Percentiles rank a stretch among this genome's conserved stretches.
phyloP scores from a whole-genome alignment of 2,113 vertebrate genomes.

The Ancistrus triradiatus region DNA sequence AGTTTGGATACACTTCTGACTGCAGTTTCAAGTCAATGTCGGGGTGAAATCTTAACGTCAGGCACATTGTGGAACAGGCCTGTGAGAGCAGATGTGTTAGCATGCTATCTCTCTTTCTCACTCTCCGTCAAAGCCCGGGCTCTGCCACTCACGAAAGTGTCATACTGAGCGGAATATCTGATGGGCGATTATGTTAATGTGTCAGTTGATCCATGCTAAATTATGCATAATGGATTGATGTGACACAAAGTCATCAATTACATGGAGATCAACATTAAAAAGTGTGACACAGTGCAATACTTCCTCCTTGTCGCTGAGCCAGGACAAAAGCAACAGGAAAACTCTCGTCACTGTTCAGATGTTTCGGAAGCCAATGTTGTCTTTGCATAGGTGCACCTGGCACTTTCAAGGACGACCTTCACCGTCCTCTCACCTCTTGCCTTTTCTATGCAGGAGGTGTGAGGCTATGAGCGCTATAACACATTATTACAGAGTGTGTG shows the following conservation, averaged over 20 bases:
- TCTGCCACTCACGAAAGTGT: conserved; percentile 63
- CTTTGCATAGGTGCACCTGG: background rate
- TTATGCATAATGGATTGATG: conserved; percentile 80
- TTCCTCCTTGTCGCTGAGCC: conserved; percentile 19
- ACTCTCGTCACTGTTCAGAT: background rate
- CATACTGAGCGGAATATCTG: conserved; percentile 70
- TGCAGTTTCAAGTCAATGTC: conserved; percentile 62
- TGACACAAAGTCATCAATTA: conserved; percentile 80
- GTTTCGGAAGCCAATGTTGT: background rate
- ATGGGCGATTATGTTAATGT: conserved; percentile 77
- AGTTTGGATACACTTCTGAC: conserved; percentile 50
- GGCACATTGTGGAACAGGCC: conserved; percentile 39
- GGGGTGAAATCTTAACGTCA: conserved; percentile 71
- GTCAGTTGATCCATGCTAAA: conserved; percentile 77
- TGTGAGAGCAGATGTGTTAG: conserved; percentile 53
- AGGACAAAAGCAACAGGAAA: background rate
- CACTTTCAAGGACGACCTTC: conserved; percentile 23
- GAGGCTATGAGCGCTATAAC: conserved; percentile 58
- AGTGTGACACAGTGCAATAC: conserved; percentile 66
- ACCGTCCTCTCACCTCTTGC: background rate
- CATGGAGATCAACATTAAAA: conserved; percentile 70
- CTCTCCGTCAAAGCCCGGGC: conserved; percentile 48
- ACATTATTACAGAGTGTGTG: conserved; percentile 54
- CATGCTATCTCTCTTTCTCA: conserved; percentile 49
- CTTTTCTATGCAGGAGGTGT: conserved; percentile 54